Base-by-base conservation (phyloP, 2,888 invertebrate genomes). In the Abrostola tripartita region DNA sequence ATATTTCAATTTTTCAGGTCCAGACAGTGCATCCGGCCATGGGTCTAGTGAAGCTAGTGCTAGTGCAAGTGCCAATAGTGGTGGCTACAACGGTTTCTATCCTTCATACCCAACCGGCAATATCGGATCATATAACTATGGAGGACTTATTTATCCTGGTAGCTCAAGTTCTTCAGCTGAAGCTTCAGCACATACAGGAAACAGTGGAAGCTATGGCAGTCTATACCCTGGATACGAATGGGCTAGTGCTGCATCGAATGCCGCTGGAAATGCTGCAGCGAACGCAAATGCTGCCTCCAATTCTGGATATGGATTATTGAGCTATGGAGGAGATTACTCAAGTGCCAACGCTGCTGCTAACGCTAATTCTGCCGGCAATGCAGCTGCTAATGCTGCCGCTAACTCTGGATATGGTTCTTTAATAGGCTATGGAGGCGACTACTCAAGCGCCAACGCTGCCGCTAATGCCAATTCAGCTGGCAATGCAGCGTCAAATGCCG, bases 161-260 rank as follows among this genome's bases (percentile, higher is more conserved):
- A 24, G 68, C 49, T 59, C 76, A 8, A 62, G 67, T 52, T 78
- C 75, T 38, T 63, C 59, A 52, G 65, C 69, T n/a, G 66, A 74
- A 12, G 62, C 73, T 4, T 52, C 57, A 40, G 66, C 61, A 0
- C 61, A 65, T 12, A n/a, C 47, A 6, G 41, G 54, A 47, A 65
- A 36, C 42, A 65, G 35, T 49, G 65, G 70, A 50, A 6, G 5
- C 14, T 64, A 49, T 42, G 73, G 54, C 49, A 54, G 52, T 36
- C 35, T 63, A 38, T 68, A 47, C 14, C 1, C 47, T 37, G 47
- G 71, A 41, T 59, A 61, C 0, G 55, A 61, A 37, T 62, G 67
- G 67, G 56, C 60, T n/a, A 71, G 52, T 14, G 56, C 61, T 2
- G 24, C 24, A 24, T 24, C 24, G 24, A 24, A 24, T 24, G 24